A percentile compares a stretch with the other conserved stretches of the same genome.
Evolutionary conservation across 1,140 invertebrate species (phyloP).

Genomic region (Battus philenor): DNA sequence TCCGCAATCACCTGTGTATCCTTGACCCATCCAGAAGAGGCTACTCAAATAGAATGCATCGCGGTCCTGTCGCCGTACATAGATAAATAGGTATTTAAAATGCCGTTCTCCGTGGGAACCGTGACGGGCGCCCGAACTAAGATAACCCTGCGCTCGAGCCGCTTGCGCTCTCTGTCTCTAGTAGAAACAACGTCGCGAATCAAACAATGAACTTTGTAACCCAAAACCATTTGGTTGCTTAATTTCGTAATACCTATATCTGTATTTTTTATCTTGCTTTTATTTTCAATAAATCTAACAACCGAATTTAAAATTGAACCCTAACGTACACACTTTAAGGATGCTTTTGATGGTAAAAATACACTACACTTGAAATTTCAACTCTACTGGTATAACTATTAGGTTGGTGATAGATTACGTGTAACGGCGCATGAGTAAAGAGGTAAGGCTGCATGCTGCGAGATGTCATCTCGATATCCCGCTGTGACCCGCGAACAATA

Average conservation of each 20-base stretch:
- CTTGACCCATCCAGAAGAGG: constrained; percentile 75
- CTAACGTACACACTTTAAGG: constrained; percentile 31
- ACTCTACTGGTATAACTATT: constrained; percentile 31
- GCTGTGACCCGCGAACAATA: constrained; percentile 70
- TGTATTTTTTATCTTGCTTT: constrained; percentile 63
- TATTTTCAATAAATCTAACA: constrained; percentile 58
- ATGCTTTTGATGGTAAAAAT: constrained; percentile 19
- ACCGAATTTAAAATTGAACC: constrained; percentile 42
- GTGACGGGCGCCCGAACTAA: constrained; percentile 50
- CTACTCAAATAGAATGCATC: constrained; percentile 66
- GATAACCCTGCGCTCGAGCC: constrained; percentile 54
- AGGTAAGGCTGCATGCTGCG: constrained; percentile 66
- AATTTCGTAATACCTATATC: constrained; percentile 65
- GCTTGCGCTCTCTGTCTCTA: constrained; percentile 24
- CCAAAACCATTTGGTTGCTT: constrained; percentile 68
- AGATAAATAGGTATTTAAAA: constrained; percentile 73
- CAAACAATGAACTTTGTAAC: constrained; percentile 70
- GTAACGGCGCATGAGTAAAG: constrained; percentile 40
- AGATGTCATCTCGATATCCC: constrained; percentile 71
- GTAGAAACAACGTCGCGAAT: constrained; percentile 48
- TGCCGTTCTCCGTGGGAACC: constrained; percentile 69
- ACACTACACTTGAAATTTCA: constrained; percentile 25
- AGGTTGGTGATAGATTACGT: constrained; percentile 20
- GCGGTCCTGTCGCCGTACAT: constrained; percentile 66
- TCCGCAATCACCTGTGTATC: constrained; percentile 64